phyloP scores from a whole-genome alignment of 2,113 vertebrate species.

The Oenanthe oenanthe region DNA sequence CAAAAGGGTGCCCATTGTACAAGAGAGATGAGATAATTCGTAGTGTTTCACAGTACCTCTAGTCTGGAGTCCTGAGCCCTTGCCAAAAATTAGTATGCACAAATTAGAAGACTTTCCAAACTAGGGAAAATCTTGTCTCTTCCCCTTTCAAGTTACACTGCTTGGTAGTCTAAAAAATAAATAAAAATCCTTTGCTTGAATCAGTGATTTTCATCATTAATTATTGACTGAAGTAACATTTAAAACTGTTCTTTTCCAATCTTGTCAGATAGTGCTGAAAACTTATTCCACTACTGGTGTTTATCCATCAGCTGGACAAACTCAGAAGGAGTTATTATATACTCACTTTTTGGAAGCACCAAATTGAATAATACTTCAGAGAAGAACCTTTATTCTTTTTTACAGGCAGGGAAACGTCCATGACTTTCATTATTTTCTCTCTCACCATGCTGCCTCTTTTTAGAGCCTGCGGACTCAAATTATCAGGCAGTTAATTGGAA shows the following conservation, averaged over 20 bases:
- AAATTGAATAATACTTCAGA: background rate
- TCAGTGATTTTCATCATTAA: background rate
- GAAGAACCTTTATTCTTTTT: background rate
- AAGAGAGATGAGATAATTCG: background rate
- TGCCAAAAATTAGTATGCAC: background rate
- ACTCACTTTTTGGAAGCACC: background rate
- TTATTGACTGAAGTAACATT: background rate
- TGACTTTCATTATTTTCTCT: background rate
- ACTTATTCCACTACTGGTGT: background rate
- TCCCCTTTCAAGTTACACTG: background rate
- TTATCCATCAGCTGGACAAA: background rate
- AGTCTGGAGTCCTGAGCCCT: background rate
- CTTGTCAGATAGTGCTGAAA: background rate
- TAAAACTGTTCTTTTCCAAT: background rate
- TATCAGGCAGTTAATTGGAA: slow-evolving; percentile 46
- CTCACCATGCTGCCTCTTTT: background rate
- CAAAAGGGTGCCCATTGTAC: background rate
- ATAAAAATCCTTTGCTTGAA: background rate
- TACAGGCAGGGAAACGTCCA: accelerated
- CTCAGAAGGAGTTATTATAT: background rate
- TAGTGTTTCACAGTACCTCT: background rate
- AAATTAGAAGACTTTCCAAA: background rate
- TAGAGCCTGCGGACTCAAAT: background rate
- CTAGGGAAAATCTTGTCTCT: background rate
- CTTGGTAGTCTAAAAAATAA: background rate